Evolutionary conservation across 2,888 invertebrate species (phyloP), one percentile per base, ranked within the genome.

Genomic region (Esperia sulphurella): DNA sequence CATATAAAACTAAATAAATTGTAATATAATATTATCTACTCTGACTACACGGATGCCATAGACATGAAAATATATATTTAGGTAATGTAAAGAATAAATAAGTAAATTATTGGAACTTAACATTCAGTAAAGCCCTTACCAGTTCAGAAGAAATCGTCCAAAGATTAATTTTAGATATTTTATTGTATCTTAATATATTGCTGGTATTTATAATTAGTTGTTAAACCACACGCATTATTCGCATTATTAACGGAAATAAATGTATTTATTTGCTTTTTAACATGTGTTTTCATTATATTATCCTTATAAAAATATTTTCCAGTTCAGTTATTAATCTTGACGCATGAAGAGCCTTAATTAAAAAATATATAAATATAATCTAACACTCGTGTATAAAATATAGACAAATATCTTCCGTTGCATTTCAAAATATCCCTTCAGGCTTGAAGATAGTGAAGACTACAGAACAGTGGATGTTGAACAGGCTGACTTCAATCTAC

Each of bases 131-230:
- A 73, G 83, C 86, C 86, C 85, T 88, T 85, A 85, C 72, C 84
- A 86, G 88, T 86, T 87, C 62, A 61, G 69, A 60, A 75, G 73
- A 65, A 67, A 67, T 79, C 88, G 87, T 87, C 88, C 88, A 87
- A 79, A 79, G 72, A 76, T 79, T 75, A 68, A 67, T 75, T 78
- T 73, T 47, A 45, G 29, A 66, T 59, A 63, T 63, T 64, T 61
- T 67, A 65, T 65, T 71, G 58, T 69, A 70, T 56, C 58, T 64
- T 58, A 61, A 63, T 69, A 37, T 63, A 68, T 68, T 69, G 63
- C 66, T 63, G 60, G 48, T 67, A 66, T 59, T 59, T 58, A 52
- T 61, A 67, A 65, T 76, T 69, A 61, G 59, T 72, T 70, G 53
- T 50, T 74, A 66, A 64, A 56, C 59, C 59, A 66, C 75, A 77